Evolutionary conservation across 53 echinoderm and acorn worm species (phyloP), one percentile per base, ranked within the genome.

Genomic region (Echinometra lucunter): DNA sequence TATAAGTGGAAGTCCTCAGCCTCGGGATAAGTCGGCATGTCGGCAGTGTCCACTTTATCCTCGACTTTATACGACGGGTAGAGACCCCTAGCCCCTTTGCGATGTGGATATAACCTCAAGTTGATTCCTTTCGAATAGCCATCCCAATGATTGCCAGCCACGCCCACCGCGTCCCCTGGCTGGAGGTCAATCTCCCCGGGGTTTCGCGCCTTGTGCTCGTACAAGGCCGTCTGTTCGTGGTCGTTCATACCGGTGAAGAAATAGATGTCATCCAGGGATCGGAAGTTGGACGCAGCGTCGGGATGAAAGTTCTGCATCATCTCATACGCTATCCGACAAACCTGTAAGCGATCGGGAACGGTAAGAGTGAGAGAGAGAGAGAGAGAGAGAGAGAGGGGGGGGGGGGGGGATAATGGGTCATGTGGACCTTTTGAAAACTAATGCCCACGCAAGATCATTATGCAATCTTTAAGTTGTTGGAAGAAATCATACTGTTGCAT

Each of bases 71-170:
- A 98, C 16, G 98, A 98, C 25, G 97, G 98, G 89, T 97, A 98
- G 10, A 98, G 96, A 0, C 98, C 98, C n/a, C n/a, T n/a, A 12
- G 95, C 91, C 9, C 83, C 87, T 45, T 85, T 94, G n/a, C n/a
- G n/a, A n/a, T n/a, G n/a, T 0, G 69, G 38, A 23, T 91, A 81
- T 57, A 95, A 56, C 35, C 96, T 95, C 23, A 94, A 91, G 83
- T 98, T 98, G 40, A 88, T 90, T 30, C 98, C 98, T 88, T 97
- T 97, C 23, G 98, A 98, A 45, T 96, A 98, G 44, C 98, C 98
- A 60, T 98, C 97, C 98, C 98, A 98, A 74, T 98, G 98, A 89
- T 98, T 98, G 58, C 98, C 98, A n/a, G 97, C 98, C 21, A 98
- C 97, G 42, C 97, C 97, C 13, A 98, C 74, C 0, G 94, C 57